phyloP scores from a whole-genome alignment of 2,888 invertebrate species.

The Colletes collaris region DNA sequence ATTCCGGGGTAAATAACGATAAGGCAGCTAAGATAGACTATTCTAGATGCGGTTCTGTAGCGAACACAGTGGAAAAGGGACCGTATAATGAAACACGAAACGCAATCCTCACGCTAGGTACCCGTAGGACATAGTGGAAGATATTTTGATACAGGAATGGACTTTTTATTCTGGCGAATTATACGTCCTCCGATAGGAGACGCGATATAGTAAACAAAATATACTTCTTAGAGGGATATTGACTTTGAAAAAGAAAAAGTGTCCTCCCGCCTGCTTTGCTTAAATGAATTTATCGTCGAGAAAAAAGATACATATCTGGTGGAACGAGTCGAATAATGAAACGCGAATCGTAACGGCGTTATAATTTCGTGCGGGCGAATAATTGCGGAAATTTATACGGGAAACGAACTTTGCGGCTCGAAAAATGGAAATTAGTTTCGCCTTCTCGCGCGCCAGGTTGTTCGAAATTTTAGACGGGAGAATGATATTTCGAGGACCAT shows the following conservation, averaged over 20 bases:
- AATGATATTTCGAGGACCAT: background rate
- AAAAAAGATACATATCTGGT: background rate
- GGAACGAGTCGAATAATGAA: background rate
- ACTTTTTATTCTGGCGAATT: constrained; percentile 47
- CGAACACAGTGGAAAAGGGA: background rate
- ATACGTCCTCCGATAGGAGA: constrained; percentile 11
- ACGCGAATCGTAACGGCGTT: background rate
- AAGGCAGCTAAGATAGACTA: constrained; percentile 7
- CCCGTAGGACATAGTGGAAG: background rate
- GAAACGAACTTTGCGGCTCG: too few relatives aligned
- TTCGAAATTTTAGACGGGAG: background rate
- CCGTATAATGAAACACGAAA: background rate
- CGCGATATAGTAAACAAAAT: constrained; percentile 33
- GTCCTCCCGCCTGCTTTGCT: too few relatives aligned
- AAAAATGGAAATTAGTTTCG: background rate
- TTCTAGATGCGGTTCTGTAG: background rate
- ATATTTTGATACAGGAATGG: constrained; percentile 52
- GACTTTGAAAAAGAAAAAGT: background rate
- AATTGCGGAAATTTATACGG: constrained; percentile 6
- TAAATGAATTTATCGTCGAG: constrained; percentile 12
- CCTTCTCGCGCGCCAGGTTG: too few relatives aligned
- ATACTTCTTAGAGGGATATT: constrained; percentile 18
- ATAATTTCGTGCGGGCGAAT: background rate
- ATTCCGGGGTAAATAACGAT: constrained; percentile 1
- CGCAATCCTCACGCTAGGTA: constrained; percentile 2